These are phyloP conservation scores for Semibalanus balanoides DNA, from an alignment of 1,140 invertebrate genomes.

Conservation along the genomic window DNA sequence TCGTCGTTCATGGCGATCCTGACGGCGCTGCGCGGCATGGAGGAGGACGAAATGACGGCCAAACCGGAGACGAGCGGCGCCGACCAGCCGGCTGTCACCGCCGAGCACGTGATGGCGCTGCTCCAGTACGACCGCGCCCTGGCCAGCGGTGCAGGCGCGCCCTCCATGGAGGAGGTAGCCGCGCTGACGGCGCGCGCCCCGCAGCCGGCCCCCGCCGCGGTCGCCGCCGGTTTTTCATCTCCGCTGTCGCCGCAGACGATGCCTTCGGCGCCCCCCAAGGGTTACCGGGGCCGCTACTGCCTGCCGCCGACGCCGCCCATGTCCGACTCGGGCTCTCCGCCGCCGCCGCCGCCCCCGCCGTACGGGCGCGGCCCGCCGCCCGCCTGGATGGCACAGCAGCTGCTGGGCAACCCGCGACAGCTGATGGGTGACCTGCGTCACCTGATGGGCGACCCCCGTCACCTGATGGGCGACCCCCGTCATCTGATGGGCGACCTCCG, in stretches of 20 bases:
- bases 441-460: slow-evolving; percentile 24
- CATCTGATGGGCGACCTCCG: slow-evolving; percentile 20
- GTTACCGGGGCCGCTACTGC: slow-evolving; percentile 30
- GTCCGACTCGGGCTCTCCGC: slow-evolving; percentile 50
- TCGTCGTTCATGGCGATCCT: neutral
- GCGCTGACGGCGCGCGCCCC: slow-evolving; percentile 31
- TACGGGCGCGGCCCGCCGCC: slow-evolving; percentile 41
- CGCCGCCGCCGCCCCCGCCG: slow-evolving; percentile 26
- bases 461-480: slow-evolving; percentile 23
- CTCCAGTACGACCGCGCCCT: too few relatives aligned
- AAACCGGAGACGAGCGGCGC: neutral
- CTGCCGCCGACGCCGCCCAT: slow-evolving; percentile 66
- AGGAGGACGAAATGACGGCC: neutral
- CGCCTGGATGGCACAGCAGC: slow-evolving; percentile 32
- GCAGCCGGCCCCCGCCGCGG: slow-evolving; percentile 33
- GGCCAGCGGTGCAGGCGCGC: too few relatives aligned
- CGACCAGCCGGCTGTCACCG: neutral
- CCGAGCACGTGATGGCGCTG: neutral
- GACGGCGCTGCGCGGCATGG: neutral
- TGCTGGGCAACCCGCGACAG: slow-evolving; percentile 23
- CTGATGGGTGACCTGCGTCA: slow-evolving; percentile 22
- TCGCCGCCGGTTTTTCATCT: too few relatives aligned
- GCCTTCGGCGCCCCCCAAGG: slow-evolving; percentile 25
- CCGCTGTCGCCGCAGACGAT: slow-evolving; percentile 30
- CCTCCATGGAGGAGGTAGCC: too few relatives aligned